These are phyloP conservation scores for Drosophila mayaguana DNA, from an alignment of 2,888 invertebrate species.

Conservation along the genomic window DNA sequence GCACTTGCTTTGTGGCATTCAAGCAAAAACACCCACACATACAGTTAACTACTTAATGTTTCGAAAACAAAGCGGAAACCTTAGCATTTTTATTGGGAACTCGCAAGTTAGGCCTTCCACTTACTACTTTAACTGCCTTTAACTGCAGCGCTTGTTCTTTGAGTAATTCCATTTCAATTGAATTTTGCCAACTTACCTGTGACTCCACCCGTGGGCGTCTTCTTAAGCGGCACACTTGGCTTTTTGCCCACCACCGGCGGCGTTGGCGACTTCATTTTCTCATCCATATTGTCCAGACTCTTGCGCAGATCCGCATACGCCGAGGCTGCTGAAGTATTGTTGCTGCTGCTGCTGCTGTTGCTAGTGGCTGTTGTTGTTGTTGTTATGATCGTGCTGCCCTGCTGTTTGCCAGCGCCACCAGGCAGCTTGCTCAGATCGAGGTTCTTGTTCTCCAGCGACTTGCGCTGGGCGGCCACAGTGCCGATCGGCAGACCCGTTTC, in stretches of 20 bases:
- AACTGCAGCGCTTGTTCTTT: conserved; percentile 4
- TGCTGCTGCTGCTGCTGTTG: conserved; percentile 39
- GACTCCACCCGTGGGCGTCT: conserved; percentile 88
- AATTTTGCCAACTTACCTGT: conserved; percentile 76
- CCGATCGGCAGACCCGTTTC: conserved; percentile 84
- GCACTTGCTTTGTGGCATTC: neutral
- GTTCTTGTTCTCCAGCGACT: conserved; percentile 86
- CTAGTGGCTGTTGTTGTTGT: conserved; percentile 45
- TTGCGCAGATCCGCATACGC: conserved; percentile 78
- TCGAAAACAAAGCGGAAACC: neutral
- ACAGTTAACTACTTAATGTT: neutral
- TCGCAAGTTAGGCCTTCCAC: neutral
- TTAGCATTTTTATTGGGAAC: conserved; percentile 5
- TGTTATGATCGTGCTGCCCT: conserved; percentile 49
- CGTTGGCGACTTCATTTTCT: conserved; percentile 84
- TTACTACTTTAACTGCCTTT: neutral
- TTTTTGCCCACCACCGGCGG: conserved; percentile 87
- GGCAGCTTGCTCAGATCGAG: conserved; percentile 80
- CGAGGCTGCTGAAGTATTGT: conserved; percentile 50
- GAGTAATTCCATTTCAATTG: conserved; percentile 31
- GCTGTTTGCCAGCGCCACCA: conserved; percentile 70
- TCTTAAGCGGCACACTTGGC: conserved; percentile 89
- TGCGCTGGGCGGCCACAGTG: conserved; percentile 86
- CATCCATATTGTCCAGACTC: conserved; percentile 84
- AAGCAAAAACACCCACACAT: neutral